Evolutionary conservation across 2,797 vertebrate genomes (phyloP), one percentile per base, ranked within the genome.

Genomic region (Sphenopsis melanotis): DNA sequence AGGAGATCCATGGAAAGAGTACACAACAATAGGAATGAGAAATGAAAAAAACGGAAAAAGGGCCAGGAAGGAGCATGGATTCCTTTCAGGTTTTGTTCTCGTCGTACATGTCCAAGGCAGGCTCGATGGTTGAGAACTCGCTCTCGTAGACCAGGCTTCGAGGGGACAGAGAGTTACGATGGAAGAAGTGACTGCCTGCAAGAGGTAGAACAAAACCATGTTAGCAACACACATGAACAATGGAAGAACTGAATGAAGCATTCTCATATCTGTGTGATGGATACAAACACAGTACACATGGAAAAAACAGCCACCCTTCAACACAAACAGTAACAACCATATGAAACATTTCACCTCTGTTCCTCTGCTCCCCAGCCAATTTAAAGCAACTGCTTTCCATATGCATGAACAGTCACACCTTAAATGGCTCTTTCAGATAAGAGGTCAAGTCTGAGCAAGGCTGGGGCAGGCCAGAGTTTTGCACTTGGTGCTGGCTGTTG

Each of bases 11-110:
- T 98, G 97, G 98, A 96, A 97, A 96, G 97, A 97, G 96, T 96
- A 97, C 94, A 96, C 97, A 98, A 97, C 96, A 97, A 96, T 93
- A 97, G 98, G 97, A 96, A 98, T 97, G 97, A 91, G 94, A 98
- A 98, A 97, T 90, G 96, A 97, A 98, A 97, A 95, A 56, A 97
- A 96, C 69, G 32, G 93, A 87, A 95, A 97, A 93, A 97, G 94
- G 95, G 92, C 96, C 96, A 97, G 95, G 94, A 94, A 71, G 85
- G 88, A 94, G 90, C 91, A 93, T 94, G 94, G 86, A 96, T 86
- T 71, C 93, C 92, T 93, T 96, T 99, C 99, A 99, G 96, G 99
- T 99, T 98, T 99, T 99, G 98, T 99, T 99, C 93, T 99, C 99
- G 1, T 99, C 99, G 13, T 99, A 99, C 94, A 99, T 98, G 97